Percentiles rank a stretch among this genome's conserved stretches.
Conservation (phyloP, 2,888 invertebrate species). For the Pediacus dermestoides region DNA sequence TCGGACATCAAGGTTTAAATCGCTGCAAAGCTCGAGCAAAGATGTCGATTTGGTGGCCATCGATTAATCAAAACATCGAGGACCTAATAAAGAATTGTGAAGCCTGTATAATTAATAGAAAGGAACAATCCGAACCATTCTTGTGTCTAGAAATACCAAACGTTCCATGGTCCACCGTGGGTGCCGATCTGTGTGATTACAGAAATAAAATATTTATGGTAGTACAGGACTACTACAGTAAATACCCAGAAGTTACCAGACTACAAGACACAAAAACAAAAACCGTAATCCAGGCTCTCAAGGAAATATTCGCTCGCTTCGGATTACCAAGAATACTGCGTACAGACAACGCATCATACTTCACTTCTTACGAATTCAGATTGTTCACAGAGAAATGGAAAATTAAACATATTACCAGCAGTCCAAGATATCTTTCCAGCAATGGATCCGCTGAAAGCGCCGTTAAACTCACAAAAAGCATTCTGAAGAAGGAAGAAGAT, state of each 20-base stretch:
- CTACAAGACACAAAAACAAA: background rate
- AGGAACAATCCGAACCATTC: slow-evolving; percentile 5
- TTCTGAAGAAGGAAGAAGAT: slow-evolving; percentile 7
- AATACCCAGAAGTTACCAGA: slow-evolving; percentile 19
- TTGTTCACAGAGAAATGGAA: slow-evolving; percentile 4
- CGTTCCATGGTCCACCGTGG: slow-evolving; percentile 3
- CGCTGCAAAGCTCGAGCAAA: slow-evolving; percentile 7
- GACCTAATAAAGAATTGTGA: slow-evolving; percentile 15
- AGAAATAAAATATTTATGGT: slow-evolving; percentile 10
- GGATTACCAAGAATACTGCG: slow-evolving; percentile 8
- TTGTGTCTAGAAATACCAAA: slow-evolving; percentile 3
- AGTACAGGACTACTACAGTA: slow-evolving; percentile 21
- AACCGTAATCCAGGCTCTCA: background rate
- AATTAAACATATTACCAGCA: slow-evolving; percentile 11
- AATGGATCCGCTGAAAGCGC: slow-evolving; percentile 9
- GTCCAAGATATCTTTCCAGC: slow-evolving; percentile 8
- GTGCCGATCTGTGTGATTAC: slow-evolving; percentile 7
- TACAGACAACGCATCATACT: slow-evolving; percentile 13
- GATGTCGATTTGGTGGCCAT: slow-evolving; percentile 7
- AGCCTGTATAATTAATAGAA: slow-evolving; percentile 15
- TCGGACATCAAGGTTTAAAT: slow-evolving; percentile 9
- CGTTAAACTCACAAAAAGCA: slow-evolving; percentile 9
- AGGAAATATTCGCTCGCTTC: slow-evolving; percentile 5
- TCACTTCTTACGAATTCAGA: slow-evolving; percentile 4
- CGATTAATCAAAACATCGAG: slow-evolving; percentile 6